phyloP scores from a whole-genome alignment of 2,888 invertebrate genomes.

The Leptura quadrifasciata region DNA sequence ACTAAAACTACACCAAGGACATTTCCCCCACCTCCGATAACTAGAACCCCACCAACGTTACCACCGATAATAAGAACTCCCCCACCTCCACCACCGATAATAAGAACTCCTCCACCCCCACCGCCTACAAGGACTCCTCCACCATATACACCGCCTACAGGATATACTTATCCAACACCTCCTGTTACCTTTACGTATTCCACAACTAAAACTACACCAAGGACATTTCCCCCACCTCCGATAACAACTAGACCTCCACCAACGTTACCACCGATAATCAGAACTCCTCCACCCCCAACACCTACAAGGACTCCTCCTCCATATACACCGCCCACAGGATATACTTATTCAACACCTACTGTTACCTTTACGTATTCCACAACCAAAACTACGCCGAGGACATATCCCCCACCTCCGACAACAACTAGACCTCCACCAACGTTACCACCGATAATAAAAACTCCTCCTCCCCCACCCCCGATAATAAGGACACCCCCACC shows the following conservation, averaged over 20 bases:
- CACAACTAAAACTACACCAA: background rate
- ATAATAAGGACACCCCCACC: constrained; percentile 6
- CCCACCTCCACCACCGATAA: constrained; percentile 3
- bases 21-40: background rate
- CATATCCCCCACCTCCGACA: constrained; percentile 4
- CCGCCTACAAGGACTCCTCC: constrained; percentile 19
- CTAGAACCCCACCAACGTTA: background rate
- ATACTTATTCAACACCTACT: constrained; percentile 11
- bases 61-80: constrained; percentile 11
- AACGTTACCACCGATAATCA: background rate
- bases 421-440: background rate
- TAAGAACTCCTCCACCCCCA: constrained; percentile 19
- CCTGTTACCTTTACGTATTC: constrained; percentile 18
- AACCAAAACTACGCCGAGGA: background rate
- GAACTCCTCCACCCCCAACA: background rate
- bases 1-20: background rate
- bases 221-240: background rate
- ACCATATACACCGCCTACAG: background rate
- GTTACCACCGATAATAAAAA: background rate
- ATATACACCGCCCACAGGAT: constrained; percentile 1
- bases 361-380: constrained; percentile 18
- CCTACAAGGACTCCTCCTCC: background rate
- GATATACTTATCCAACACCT: constrained; percentile 19
- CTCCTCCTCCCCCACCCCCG: background rate
- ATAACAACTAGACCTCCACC: background rate